phyloP scores from a whole-genome alignment of 2,797 vertebrate species.

The Petrocephalus sullivani region DNA sequence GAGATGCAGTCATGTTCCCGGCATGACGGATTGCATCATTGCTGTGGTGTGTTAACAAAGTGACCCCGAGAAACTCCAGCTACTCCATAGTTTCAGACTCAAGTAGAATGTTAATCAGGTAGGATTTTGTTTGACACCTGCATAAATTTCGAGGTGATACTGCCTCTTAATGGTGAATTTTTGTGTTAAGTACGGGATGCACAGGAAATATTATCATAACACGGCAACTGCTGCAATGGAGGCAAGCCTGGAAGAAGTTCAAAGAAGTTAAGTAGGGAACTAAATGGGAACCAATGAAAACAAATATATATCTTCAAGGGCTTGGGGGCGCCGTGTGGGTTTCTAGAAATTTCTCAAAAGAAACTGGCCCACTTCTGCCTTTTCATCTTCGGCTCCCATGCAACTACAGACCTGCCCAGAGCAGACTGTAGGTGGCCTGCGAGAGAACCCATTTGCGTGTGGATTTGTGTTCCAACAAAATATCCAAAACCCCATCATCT shows the following conservation, averaged over 20 bases:
- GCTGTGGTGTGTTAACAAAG: neutral
- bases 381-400: neutral
- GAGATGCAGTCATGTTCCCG: neutral
- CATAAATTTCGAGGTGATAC: neutral
- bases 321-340: neutral
- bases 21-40: neutral
- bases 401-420: neutral
- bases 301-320: neutral
- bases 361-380: neutral
- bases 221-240: neutral
- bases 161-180: neutral
- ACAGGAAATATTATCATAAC: neutral
- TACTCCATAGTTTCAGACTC: neutral
- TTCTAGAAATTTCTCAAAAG: neutral
- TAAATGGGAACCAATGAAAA: neutral
- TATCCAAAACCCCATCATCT: constrained; percentile 18
- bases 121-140: neutral
- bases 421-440: neutral
- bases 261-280: neutral
- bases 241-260: neutral
- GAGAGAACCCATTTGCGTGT: neutral
- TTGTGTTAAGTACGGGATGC: neutral
- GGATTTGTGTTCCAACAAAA: constrained; percentile 3
- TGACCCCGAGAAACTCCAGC: neutral
- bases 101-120: neutral